These are phyloP conservation scores for Prosopocoilus inquinatus DNA, from an alignment of 2,888 invertebrate genomes.

Conservation along the genomic window DNA sequence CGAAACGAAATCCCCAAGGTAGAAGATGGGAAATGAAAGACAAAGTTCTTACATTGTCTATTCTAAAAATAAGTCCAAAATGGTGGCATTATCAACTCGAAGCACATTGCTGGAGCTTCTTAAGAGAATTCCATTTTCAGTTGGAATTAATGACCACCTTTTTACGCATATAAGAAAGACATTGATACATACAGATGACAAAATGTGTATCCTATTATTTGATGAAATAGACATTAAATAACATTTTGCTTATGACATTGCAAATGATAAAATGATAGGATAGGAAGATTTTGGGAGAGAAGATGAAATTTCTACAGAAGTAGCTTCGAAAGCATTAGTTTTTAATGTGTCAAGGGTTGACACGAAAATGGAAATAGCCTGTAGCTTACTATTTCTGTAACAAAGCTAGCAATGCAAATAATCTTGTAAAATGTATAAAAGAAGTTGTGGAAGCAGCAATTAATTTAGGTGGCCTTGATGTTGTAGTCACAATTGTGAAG, in stretches of 20 bases:
- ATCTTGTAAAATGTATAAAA: no score
- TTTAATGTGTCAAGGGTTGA: background rate
- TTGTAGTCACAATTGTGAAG: no score
- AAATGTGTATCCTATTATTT: slow-evolving; percentile 15
- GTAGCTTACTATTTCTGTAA: slow-evolving; percentile 3
- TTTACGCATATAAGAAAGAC: slow-evolving; percentile 15
- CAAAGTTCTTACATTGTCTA: no score
- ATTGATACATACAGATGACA: slow-evolving; percentile 8
- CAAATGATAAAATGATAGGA: background rate
- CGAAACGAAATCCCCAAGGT: no score
- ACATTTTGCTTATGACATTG: background rate
- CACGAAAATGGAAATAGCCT: slow-evolving; percentile 1
- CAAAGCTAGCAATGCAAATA: no score
- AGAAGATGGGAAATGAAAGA: no score
- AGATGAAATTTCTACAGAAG: background rate
- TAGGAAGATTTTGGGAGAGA: background rate
- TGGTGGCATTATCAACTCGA: no score
- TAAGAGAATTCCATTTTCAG: slow-evolving; percentile 10
- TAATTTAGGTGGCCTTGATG: no score
- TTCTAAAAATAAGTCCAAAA: no score
- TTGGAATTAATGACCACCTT: slow-evolving; percentile 21
- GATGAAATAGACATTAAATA: slow-evolving; percentile 11
- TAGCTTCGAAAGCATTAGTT: background rate
- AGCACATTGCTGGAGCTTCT: no score
- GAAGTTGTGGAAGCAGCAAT: no score